Conservation (phyloP, 2,113 vertebrate species). For the Carettochelys insculpta region DNA sequence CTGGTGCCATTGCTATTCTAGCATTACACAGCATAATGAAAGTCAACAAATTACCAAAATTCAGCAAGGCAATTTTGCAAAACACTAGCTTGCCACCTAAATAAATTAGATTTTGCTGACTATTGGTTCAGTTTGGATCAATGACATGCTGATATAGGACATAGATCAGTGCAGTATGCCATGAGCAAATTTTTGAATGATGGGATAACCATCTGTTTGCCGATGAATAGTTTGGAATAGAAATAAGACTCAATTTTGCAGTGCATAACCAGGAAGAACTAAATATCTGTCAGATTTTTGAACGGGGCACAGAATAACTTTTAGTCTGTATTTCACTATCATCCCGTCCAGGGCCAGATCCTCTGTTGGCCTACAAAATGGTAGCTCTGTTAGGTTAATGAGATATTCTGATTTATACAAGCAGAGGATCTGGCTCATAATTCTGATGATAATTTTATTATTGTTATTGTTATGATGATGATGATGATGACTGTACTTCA, state of each 20-base stretch:
- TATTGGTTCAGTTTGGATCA: conserved; percentile 12
- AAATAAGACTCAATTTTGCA: conserved; percentile 32
- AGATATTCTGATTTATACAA: not conserved
- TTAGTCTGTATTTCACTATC: conserved; percentile 14
- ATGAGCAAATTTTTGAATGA: conserved; percentile 41
- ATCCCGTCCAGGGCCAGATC: not conserved
- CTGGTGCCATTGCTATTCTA: not conserved
- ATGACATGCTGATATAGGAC: not conserved
- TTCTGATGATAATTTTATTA: conserved; percentile 53
- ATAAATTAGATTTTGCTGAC: not conserved
- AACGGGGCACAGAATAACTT: conserved; percentile 38
- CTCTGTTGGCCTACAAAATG: not conserved
- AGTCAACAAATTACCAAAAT: not conserved
- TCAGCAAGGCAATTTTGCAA: not conserved
- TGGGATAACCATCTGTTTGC: conserved; percentile 31
- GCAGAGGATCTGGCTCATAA: conserved; percentile 16
- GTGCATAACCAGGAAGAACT: conserved; percentile 30
- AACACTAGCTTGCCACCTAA: not conserved
- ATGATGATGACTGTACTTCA: too few species aligned
- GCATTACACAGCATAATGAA: not conserved
- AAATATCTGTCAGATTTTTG: conserved; percentile 50
- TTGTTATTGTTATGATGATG: too few species aligned
- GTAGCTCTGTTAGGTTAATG: not conserved
- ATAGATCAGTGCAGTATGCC: conserved; percentile 33
- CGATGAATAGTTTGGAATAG: conserved; percentile 36